Conservation (phyloP, 1,140 invertebrate species). For the Acromyrmex echinatior region DNA sequence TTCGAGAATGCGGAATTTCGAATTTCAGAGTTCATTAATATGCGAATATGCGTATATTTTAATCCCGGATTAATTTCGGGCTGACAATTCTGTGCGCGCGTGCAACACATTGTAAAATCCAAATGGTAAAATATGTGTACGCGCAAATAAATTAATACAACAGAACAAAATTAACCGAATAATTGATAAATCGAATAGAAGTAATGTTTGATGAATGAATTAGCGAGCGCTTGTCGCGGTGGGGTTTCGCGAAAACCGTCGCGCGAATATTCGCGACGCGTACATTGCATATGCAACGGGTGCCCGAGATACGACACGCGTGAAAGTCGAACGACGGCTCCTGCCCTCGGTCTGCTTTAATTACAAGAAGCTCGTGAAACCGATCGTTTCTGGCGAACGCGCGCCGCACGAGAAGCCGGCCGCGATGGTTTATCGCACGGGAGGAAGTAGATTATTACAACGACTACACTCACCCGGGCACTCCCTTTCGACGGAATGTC, state of each 20-base stretch:
- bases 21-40: too few species aligned
- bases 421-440: slow-evolving; percentile 28
- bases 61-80: not conserved
- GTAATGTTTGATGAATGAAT: not conserved
- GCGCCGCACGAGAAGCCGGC: not conserved
- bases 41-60: not conserved
- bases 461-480: slow-evolving; percentile 4
- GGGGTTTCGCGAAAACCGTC: slow-evolving; percentile 24
- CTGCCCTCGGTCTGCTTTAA: slow-evolving; percentile 51
- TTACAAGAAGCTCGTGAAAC: slow-evolving; percentile 53
- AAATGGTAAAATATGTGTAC: not conserved
- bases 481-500: slow-evolving; percentile 49
- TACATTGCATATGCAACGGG: slow-evolving; percentile 9
- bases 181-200: not conserved
- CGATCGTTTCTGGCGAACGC: slow-evolving; percentile 21
- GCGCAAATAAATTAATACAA: not conserved
- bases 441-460: slow-evolving; percentile 53
- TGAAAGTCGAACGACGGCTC: slow-evolving; percentile 60
- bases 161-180: not conserved
- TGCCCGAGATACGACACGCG: slow-evolving; percentile 31
- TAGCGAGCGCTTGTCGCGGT: not conserved
- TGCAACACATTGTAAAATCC: not conserved
- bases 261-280: slow-evolving; percentile 16
- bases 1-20: not conserved
- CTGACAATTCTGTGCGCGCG: not conserved